Base-by-base conservation (phyloP, 2,113 vertebrate genomes). In the Cavia aperea region DNA sequence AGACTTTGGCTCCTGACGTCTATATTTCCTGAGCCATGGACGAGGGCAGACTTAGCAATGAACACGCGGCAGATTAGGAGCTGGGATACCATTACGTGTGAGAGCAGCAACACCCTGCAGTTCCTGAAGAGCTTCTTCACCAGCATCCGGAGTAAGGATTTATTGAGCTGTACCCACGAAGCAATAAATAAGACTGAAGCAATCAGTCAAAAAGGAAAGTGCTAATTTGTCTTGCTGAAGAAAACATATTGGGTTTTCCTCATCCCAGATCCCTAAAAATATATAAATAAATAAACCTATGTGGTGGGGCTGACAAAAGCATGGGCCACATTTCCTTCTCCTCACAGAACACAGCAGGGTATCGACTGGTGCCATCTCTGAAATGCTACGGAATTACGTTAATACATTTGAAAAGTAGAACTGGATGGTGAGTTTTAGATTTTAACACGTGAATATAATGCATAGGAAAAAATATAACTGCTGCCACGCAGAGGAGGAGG, bases 141-240 rank as follows among this genome's bases (percentile, higher is more conserved):
- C 70, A 90, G 90, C 93, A 83, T 36, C 91, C 63, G 31, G 13
- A 26, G 66, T 75, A 46, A 95, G 73, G 78, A 95, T 88, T 94
- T 94, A 92, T 88, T 94, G 89, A 93, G 84, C 94, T 95, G 43
- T 43, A 77, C 73, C 86, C 68, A 92, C 7, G 46, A 88, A 88
- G 63, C 86, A 94, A 93, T 95, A 95, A 88, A 79, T 94, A 94
- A 95, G 82, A 93, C 87, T 92, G 65, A 93, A 95, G 65, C 63
- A 82, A 93, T 94, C 93, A 88, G 86, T 94, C 86, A 94, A 86
- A 94, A 88, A 86, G 46, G 31, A 87, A 94, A 95, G 95, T 91
- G 60, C 78, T 96, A 75, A 94, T 95, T 91, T 91, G 49, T 93
- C 90, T 89, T 91, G 78, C 82, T 94, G 81, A 95, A 86, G 89